Base-by-base conservation (phyloP, 2,888 invertebrate species). In the Bellardia bayeri region DNA sequence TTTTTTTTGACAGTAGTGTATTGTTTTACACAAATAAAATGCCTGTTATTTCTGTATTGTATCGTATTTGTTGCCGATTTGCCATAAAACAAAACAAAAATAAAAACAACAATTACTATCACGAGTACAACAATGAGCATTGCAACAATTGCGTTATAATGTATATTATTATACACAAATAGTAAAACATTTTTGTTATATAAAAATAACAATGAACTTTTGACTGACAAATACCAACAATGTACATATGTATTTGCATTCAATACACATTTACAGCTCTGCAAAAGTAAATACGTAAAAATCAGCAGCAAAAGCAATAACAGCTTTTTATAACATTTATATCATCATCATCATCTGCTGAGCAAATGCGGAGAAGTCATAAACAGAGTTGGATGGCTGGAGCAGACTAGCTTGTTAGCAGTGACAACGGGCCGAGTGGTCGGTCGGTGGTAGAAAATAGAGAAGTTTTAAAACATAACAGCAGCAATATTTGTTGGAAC, bases 141-240 rank as follows among this genome's bases (percentile, higher is more conserved):
- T 83, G 76, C 56, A 76, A 84, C 83, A 87, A 87, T 87, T 83
- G 66, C 64, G 87, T 87, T 84, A 81, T 84, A 81, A 64, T 76
- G 33, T 68, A 13, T 49, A 13, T 49, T 68, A n/a, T 30, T 42
- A 3, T 49, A 71, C 6, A 64, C 64, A 45, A 56, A 33, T 58
- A 58, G 30, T 56, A 56, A 82, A 74, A 68, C 42, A 33, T 37
- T 56, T 40, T 6, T 79, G 90, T 91, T 91, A 91, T 90, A 91
- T 91, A 91, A 91, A 91, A 91, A 89, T 90, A 91, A 91, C 91
- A 91, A 91, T 91, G 91, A 91, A 91, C 91, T 90, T 85, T 87
- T 87, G 85, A 74, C 78, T 87, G 85, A 87, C 80, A 74, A 74
- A 82, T 56, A 56, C 14, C 37, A 54, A 11, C 54, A 23, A 23